A percentile compares a stretch with the other conserved stretches of the same genome.
These are phyloP conservation scores for Criorhina ranunculi DNA, from an alignment of 2,888 invertebrate genomes.

Conservation along the genomic window DNA sequence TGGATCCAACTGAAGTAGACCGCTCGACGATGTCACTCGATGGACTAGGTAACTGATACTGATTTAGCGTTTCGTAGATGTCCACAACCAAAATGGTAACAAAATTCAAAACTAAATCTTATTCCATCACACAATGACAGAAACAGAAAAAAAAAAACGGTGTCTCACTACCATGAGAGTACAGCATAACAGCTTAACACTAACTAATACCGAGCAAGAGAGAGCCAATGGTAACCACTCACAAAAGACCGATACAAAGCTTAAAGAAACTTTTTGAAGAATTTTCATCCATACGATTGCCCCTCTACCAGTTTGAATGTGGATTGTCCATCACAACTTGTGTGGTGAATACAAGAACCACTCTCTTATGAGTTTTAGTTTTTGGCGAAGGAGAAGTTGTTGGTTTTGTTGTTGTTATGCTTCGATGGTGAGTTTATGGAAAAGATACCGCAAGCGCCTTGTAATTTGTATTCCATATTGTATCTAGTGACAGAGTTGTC, in stretches of 20 bases:
- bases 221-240: constrained; percentile 21
- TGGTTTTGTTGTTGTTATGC: constrained; percentile 30
- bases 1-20: constrained; percentile 78
- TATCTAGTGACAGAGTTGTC: constrained; percentile 43
- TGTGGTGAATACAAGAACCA: constrained; percentile 7
- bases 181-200: constrained; percentile 53
- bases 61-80: constrained; percentile 80
- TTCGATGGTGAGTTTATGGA: constrained; percentile 60
- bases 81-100: constrained; percentile 81
- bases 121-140: constrained; percentile 38
- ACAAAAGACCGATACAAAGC: constrained; percentile 62
- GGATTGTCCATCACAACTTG: no score
- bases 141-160: constrained; percentile 10
- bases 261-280: constrained; percentile 71
- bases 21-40: constrained; percentile 82
- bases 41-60: constrained; percentile 84
- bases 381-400: constrained; percentile 49
- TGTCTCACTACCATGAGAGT: constrained; percentile 38
- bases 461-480: constrained; percentile 70
- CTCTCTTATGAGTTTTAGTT: constrained; percentile 28
- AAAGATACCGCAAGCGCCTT: constrained; percentile 65
- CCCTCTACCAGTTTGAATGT: constrained; percentile 44
- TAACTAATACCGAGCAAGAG: constrained; percentile 46
- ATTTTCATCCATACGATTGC: constrained; percentile 61
- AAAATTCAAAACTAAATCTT: constrained; percentile 56